phyloP scores from a whole-genome alignment of 2,888 invertebrate species.

The Amphipoea lucens region DNA sequence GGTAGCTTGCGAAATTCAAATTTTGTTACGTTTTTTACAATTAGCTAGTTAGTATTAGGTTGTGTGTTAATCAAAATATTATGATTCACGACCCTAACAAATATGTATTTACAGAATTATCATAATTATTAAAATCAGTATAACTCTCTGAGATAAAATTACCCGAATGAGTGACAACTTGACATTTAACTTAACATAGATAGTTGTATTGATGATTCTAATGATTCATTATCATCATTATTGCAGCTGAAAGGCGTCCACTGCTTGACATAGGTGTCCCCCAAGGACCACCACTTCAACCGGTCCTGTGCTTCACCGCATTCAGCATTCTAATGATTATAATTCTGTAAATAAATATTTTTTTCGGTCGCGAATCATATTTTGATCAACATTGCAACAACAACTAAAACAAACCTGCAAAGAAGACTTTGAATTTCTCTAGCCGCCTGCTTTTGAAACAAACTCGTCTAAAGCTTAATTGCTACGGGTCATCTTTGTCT shows the following conservation, averaged over 20 bases:
- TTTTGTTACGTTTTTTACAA: not conserved
- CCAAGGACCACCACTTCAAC: not conserved
- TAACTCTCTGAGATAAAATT: not conserved
- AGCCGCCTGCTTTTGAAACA: constrained; percentile 4
- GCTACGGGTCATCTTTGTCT: not conserved
- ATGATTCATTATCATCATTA: not conserved
- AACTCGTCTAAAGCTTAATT: constrained; percentile 20
- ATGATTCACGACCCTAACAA: not conserved
- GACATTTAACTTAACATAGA: not conserved
- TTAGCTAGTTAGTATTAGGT: not conserved
- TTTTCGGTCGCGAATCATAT: not conserved
- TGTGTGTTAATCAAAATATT: not conserved
- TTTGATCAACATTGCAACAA: not conserved
- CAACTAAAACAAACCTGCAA: not conserved
- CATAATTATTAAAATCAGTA: not conserved
- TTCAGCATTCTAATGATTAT: not conserved
- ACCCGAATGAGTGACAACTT: not conserved
- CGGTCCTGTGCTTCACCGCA: not conserved
- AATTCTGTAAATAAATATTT: not conserved
- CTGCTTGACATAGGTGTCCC: not conserved
- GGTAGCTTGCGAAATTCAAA: not conserved
- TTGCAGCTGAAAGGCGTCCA: not conserved
- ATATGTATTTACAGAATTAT: not conserved
- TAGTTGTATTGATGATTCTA: not conserved
- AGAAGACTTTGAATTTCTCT: not conserved